These are phyloP conservation scores for Lucilia sericata DNA, from an alignment of 1,140 invertebrate species.

Conservation along the genomic window DNA sequence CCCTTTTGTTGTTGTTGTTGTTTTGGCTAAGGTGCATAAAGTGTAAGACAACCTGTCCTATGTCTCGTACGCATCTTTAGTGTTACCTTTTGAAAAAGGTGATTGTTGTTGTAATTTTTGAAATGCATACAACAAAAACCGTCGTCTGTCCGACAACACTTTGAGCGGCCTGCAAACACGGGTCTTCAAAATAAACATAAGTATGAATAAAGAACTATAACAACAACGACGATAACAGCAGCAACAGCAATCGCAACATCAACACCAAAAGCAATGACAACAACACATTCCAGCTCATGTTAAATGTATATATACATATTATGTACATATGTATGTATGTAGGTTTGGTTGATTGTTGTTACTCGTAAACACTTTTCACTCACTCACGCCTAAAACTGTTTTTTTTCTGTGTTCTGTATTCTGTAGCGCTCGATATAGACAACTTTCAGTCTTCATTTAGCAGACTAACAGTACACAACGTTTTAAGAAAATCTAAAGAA, in stretches of 20 bases:
- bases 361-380: neutral
- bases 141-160: neutral
- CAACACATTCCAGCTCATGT: neutral
- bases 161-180: neutral
- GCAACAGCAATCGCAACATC: slow-evolving; percentile 13
- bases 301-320: neutral
- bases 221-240: neutral
- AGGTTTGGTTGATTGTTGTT: too few relatives aligned
- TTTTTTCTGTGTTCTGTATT: neutral
- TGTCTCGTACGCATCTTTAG: slow-evolving; percentile 6
- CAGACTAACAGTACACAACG: slow-evolving; percentile 40
- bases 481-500: neutral
- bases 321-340: neutral
- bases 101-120: neutral
- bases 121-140: neutral
- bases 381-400: slow-evolving; percentile 27
- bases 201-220: neutral
- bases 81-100: neutral
- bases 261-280: neutral
- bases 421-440: slow-evolving; percentile 26
- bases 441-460: slow-evolving; percentile 43
- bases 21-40: neutral
- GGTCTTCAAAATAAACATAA: neutral
- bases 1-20: too few relatives aligned
- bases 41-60: neutral